Evolutionary conservation across 1,140 invertebrate species (phyloP).

Genomic region (Sitobion miscanthi): DNA sequence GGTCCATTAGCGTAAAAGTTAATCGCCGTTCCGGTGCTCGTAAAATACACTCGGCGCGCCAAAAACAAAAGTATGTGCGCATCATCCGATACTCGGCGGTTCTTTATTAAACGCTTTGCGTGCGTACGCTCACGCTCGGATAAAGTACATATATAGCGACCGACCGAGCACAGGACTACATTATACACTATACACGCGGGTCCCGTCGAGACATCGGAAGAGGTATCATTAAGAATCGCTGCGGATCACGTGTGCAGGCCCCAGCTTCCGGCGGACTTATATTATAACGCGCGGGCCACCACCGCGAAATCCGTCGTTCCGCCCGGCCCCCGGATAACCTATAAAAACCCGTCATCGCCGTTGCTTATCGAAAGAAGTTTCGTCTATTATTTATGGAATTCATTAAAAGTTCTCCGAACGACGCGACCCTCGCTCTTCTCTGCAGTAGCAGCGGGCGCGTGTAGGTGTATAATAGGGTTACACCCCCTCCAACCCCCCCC

Average conservation of each 20-base stretch:
- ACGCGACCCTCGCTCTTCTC: background rate
- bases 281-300: background rate
- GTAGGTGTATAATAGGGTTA: background rate
- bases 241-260: slow-evolving; percentile 33
- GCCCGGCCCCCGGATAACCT: background rate
- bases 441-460: background rate
- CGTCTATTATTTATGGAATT: slow-evolving; percentile 53
- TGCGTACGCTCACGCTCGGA: background rate
- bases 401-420: slow-evolving; percentile 50
- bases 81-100: slow-evolving; percentile 47
- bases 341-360: slow-evolving; percentile 43
- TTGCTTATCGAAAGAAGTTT: slow-evolving; percentile 38
- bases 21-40: slow-evolving; percentile 49
- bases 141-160: background rate
- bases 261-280: background rate
- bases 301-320: background rate
- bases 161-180: background rate
- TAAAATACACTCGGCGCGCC: slow-evolving; percentile 54
- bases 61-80: slow-evolving; percentile 47
- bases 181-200: background rate
- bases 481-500: background rate
- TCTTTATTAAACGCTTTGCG: slow-evolving; percentile 53
- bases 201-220: background rate
- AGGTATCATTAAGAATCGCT: slow-evolving; percentile 54
- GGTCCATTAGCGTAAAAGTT: slow-evolving; percentile 56